Percentiles rank a stretch among this genome's conserved stretches.
phyloP scores from a whole-genome alignment of 2,797 vertebrate species.

The Mormyrops boulengeri region DNA sequence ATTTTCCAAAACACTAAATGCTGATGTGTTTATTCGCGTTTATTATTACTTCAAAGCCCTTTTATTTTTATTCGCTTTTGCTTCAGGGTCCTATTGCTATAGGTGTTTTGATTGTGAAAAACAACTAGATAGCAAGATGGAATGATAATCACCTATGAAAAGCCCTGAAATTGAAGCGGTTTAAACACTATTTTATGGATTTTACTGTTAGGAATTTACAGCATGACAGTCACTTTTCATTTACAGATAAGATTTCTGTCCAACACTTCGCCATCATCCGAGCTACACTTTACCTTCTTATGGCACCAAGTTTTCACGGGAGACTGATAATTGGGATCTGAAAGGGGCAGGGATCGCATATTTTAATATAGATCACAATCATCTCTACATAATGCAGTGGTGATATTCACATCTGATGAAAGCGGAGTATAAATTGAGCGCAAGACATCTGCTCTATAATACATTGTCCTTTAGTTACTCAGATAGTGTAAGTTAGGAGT shows the following conservation, averaged over 20 bases:
- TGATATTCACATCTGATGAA: not conserved
- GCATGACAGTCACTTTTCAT: not conserved
- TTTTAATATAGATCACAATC: not conserved
- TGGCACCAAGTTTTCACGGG: not conserved
- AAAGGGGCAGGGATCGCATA: not conserved
- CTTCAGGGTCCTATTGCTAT: not conserved
- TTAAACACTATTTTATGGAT: not conserved
- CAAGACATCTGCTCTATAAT: not conserved
- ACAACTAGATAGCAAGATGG: not conserved
- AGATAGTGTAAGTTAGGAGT: not conserved
- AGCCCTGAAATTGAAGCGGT: not conserved
- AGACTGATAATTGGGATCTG: not conserved
- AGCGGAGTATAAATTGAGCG: not conserved
- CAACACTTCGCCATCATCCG: not conserved
- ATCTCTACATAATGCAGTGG: not conserved
- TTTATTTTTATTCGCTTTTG: not conserved
- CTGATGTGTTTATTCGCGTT: not conserved
- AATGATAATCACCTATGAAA: not conserved
- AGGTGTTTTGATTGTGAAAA: not conserved
- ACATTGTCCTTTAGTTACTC: not conserved
- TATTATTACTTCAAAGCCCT: not conserved
- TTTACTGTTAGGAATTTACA: not conserved
- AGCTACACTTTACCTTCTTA: not conserved
- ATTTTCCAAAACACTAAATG: not conserved
- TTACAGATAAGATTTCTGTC: not conserved